Conservation (phyloP, 2,113 vertebrate genomes). For the Neopipo cinnamomea region DNA sequence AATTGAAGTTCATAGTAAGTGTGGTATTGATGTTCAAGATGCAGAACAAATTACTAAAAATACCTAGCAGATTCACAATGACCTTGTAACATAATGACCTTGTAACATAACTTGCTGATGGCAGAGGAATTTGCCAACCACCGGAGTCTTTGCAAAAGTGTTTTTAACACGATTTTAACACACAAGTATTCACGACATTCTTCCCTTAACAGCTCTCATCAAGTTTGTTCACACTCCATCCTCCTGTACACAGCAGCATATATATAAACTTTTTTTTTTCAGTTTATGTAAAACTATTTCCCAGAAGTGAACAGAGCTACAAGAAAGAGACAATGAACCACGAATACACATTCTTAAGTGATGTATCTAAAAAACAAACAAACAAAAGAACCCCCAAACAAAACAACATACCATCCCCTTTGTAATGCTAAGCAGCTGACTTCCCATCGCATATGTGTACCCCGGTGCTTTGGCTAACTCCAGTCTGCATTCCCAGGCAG, state of each 20-base stretch:
- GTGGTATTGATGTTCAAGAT: not conserved
- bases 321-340: not conserved
- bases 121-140: not conserved
- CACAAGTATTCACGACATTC: not conserved
- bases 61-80: not conserved
- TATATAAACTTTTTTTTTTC: not conserved
- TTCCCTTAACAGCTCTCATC: not conserved
- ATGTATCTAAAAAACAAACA: not conserved
- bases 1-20: not conserved
- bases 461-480: not conserved
- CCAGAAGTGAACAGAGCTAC: not conserved
- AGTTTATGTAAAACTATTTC: not conserved
- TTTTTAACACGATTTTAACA: not conserved
- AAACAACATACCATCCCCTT: not conserved
- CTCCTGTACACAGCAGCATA: not conserved
- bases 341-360: not conserved
- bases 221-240: not conserved
- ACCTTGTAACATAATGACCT: not conserved
- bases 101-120: not conserved
- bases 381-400: not conserved
- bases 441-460: not conserved
- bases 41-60: not conserved
- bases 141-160: not conserved
- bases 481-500: not conserved
- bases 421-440: not conserved